Evolutionary conservation across 2,797 vertebrate genomes (phyloP).

Genomic region (Hephaestus fuliginosus): DNA sequence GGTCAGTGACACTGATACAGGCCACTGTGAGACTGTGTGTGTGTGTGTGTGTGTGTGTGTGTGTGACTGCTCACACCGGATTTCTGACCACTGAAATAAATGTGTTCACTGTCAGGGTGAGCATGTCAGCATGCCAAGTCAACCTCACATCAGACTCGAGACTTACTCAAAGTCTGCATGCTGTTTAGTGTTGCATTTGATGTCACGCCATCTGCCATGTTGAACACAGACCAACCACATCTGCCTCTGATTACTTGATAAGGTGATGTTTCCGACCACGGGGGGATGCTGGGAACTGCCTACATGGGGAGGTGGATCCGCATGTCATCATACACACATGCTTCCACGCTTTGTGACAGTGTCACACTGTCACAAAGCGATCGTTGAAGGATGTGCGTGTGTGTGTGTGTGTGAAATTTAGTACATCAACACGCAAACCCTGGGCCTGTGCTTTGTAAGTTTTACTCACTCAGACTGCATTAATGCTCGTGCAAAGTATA

Average conservation of each 20-base stretch:
- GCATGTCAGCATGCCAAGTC: neutral
- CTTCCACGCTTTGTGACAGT: neutral
- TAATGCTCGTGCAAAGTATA: conserved; percentile 18
- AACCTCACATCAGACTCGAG: conserved; percentile 1
- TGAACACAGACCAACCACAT: neutral
- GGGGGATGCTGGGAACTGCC: neutral
- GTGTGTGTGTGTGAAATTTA: conserved; percentile 21
- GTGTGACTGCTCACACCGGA: conserved; percentile 12
- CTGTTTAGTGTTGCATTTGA: neutral
- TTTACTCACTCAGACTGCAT: conserved; percentile 6
- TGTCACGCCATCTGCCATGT: neutral
- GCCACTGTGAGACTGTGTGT: conserved; percentile 15
- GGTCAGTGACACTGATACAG: conserved; percentile 75
- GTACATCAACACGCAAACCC: neutral
- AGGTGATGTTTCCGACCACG: neutral
- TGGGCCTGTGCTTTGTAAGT: neutral
- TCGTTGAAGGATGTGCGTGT: conserved; percentile 9
- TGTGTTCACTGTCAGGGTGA: conserved; percentile 7
- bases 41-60: conserved; percentile 7
- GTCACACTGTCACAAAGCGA: conserved; percentile 6
- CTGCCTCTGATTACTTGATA: conserved; percentile 7
- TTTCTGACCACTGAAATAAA: neutral
- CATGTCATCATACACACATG: neutral
- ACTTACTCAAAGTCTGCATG: neutral
- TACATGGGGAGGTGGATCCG: neutral